Evolutionary conservation across 2,113 vertebrate species (phyloP).

Genomic region (Ibidorhyncha struthersii): DNA sequence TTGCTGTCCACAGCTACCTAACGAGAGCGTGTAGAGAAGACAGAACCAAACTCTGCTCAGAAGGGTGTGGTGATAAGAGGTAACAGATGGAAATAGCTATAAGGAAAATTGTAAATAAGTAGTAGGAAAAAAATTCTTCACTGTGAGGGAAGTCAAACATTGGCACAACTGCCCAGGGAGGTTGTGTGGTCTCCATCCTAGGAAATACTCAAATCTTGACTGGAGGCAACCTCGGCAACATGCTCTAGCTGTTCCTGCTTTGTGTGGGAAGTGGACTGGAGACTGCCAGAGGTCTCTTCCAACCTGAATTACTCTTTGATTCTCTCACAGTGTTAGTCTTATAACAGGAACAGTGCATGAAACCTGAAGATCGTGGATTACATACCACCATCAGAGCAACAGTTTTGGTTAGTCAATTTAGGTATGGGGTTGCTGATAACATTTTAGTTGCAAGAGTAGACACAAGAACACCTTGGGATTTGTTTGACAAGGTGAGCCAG

Average conservation of each 20-base stretch:
- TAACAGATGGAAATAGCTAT: neutral
- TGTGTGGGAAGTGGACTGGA: neutral
- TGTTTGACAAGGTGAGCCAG: neutral
- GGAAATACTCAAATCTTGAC: neutral
- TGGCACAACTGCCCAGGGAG: neutral
- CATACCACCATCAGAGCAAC: neutral
- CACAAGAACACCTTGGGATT: neutral
- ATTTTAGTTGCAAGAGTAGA: neutral
- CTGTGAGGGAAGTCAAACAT: neutral
- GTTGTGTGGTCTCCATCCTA: neutral
- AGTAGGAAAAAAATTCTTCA: neutral
- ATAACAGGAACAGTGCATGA: neutral
- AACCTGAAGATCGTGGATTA: neutral
- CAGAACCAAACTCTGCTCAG: neutral
- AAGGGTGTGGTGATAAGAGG: neutral
- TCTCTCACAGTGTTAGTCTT: neutral
- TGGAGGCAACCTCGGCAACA: neutral
- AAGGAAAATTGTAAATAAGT: neutral
- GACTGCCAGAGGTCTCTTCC: neutral
- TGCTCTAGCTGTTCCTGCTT: neutral
- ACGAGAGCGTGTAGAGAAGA: neutral
- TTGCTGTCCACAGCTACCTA: neutral
- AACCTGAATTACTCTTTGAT: neutral
- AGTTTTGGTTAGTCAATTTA: neutral
- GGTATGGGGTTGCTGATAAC: neutral